Base-by-base conservation (phyloP, 1,140 invertebrate genomes). In the Magallana ariakensis region DNA sequence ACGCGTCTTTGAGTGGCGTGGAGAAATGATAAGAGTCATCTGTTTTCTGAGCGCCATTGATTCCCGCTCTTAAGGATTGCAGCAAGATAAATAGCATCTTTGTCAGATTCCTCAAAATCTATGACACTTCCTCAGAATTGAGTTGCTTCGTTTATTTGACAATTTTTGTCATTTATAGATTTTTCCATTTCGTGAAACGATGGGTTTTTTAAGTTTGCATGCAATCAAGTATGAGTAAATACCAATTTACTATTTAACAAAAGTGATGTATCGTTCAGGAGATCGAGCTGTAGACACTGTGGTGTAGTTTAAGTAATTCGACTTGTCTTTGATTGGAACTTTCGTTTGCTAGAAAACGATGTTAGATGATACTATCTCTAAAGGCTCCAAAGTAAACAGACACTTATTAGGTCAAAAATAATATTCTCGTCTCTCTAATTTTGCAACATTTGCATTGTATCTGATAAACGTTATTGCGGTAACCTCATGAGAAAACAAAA, bases 121-220 rank as follows among this genome's bases (percentile, higher is more conserved):
- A 75, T 75, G 7, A 75, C 66, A 75, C 66, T 33, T 75, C 33
- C 13, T 26, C 4, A 19, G 66, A 75, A 9, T 75, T 75, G 22
- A 75, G 66, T 19, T 26, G 9, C 22, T 75, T 75, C 66, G 33
- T 75, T 75, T 75, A 75, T 75, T 46, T 26, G 22, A 9, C 22
- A 19, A 22, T 75, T 75, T 75, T 75, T 75, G 66, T 75, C 66
- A 75, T 19, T 75, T 75, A 75, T 75, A 33, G 66, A 75, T 75
- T 75, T 75, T 33, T 75, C 10, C 66, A 75, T 75, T 26, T 75
- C 22, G 66, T 26, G 66, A 75, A 9, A 6, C 11, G 66, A 9
- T 9, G 26, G 19, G 19, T 75, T 75, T 13, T 11, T 33, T 75
- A 26, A 46, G 19, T 75, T 26, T 75, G 66, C 22, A 22, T 75